These are phyloP conservation scores for Mythimna lalbum DNA, from an alignment of 2,888 invertebrate genomes.

Conservation along the genomic window DNA sequence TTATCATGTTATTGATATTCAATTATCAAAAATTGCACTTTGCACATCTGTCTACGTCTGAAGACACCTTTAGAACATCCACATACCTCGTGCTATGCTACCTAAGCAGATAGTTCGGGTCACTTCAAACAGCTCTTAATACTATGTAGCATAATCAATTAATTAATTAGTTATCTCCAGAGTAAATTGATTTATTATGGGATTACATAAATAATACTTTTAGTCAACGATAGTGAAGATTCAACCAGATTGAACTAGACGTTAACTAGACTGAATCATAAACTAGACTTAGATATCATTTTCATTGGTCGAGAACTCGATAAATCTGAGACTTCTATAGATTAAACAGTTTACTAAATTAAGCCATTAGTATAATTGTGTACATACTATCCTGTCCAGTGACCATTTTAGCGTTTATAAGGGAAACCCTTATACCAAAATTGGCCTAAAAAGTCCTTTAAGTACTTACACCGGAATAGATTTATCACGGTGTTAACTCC, in stretches of 20 bases:
- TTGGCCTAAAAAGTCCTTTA: not conserved
- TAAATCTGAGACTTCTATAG: not conserved
- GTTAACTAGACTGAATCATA: conserved; percentile 18
- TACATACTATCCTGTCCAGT: not conserved
- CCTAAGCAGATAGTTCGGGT: conserved; percentile 22
- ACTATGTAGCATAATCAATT: conserved; percentile 43
- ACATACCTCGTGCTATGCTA: conserved; percentile 12
- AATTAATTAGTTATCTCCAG: conserved; percentile 47
- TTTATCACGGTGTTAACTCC: not conserved
- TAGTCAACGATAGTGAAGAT: conserved; percentile 40
- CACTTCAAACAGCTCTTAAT: conserved; percentile 11
- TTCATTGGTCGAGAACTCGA: conserved; percentile 17
- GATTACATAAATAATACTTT: conserved; percentile 46
- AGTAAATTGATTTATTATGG: conserved; percentile 55
- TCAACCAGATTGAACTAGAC: conserved; percentile 48
- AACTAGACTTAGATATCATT: conserved; percentile 12
- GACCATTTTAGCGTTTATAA: not conserved
- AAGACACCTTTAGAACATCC: conserved; percentile 11
- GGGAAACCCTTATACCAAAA: not conserved
- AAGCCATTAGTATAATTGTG: not conserved
- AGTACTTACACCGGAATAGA: not conserved
- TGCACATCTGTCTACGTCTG: not conserved
- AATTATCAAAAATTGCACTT: not conserved
- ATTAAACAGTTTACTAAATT: not conserved
- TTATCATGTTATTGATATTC: not conserved